phyloP scores from a whole-genome alignment of 2,797 vertebrate genomes.

The Siniperca obscura region DNA sequence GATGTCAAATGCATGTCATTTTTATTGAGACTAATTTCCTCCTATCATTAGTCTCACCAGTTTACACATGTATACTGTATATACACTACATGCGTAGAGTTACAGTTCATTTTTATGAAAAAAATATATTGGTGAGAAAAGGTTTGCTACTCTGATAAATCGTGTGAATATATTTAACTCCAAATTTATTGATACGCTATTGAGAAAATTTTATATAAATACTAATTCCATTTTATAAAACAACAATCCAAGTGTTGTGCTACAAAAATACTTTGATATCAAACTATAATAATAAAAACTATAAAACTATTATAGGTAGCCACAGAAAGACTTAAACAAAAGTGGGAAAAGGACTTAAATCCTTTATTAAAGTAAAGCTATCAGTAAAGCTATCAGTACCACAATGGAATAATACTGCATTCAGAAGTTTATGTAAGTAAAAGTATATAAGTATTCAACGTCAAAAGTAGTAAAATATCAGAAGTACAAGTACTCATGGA shows the following conservation, averaged over 20 bases:
- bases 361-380: constrained; percentile 39
- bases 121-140: background rate
- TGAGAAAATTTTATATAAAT: background rate
- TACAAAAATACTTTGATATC: constrained; percentile 20
- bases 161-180: background rate
- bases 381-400: constrained; percentile 29
- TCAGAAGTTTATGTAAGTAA: constrained; percentile 13
- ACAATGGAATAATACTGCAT: constrained; percentile 29
- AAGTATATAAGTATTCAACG: background rate
- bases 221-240: constrained; percentile 1
- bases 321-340: constrained; percentile 26
- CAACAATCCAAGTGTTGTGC: background rate
- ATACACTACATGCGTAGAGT: background rate
- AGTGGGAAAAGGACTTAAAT: constrained; percentile 15
- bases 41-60: background rate
- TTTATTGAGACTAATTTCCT: background rate
- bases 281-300: constrained; percentile 13
- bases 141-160: background rate
- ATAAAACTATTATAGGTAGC: background rate
- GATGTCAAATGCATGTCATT: too few species aligned
- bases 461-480: constrained; percentile 17
- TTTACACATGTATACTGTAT: background rate
- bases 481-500: background rate
- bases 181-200: background rate
- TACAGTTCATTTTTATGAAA: background rate